These are phyloP conservation scores for Pissodes strobi DNA, from an alignment of 1,140 invertebrate species.

Conservation along the genomic window DNA sequence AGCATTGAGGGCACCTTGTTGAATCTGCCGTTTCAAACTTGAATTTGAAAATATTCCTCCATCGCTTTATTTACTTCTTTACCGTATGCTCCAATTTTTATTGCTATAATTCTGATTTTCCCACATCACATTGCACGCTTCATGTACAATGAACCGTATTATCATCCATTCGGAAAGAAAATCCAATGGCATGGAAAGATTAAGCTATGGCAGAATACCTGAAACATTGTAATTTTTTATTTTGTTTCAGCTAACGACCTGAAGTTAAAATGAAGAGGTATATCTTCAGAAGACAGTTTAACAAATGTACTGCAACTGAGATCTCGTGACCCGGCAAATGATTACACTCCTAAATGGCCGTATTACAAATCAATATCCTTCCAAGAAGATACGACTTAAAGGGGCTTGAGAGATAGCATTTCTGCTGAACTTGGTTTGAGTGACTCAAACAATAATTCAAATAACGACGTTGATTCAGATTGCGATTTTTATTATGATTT, in stretches of 20 bases:
- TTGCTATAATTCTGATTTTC: constrained; percentile 46
- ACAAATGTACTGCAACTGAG: neutral
- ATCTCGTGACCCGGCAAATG: neutral
- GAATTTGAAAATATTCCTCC: constrained; percentile 6
- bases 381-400: too few species aligned
- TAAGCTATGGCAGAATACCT: neutral
- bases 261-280: constrained; percentile 1
- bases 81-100: neutral
- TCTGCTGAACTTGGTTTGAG: neutral
- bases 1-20: neutral
- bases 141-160: constrained; percentile 6
- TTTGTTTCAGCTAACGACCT: neutral
- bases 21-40: neutral
- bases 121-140: constrained; percentile 13
- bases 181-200: neutral
- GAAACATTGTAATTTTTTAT: too few species aligned
- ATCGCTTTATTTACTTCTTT: constrained; percentile 7
- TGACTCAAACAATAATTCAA: neutral
- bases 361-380: neutral
- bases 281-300: constrained; percentile 7
- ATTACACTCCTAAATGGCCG: neutral
- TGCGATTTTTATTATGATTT: too few species aligned
- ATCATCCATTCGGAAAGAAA: neutral
- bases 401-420: neutral
- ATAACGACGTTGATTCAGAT: neutral